These are phyloP conservation scores for Microcaecilia unicolor DNA, from an alignment of 2,797 vertebrate species.

Conservation along the genomic window DNA sequence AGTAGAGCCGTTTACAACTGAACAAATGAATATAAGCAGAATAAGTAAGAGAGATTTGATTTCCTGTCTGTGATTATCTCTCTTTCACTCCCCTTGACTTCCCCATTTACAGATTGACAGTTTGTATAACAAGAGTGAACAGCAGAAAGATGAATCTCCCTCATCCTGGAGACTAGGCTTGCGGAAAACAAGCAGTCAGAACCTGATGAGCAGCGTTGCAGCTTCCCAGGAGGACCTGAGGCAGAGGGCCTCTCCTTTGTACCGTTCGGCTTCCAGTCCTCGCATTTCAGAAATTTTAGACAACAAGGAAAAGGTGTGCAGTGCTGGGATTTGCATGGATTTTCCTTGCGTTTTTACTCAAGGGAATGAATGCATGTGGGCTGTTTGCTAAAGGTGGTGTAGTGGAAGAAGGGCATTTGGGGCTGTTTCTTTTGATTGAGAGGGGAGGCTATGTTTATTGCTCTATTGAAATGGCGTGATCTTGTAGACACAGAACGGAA, in stretches of 20 bases:
- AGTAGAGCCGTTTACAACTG: too few relatives aligned
- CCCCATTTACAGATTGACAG: constrained; percentile 46
- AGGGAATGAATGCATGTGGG: too few relatives aligned
- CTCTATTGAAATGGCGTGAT: too few relatives aligned
- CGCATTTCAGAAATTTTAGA: constrained; percentile 51
- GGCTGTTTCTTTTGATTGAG: too few relatives aligned
- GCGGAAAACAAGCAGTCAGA: constrained; percentile 59
- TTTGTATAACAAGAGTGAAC: constrained; percentile 45
- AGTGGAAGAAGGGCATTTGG: too few relatives aligned
- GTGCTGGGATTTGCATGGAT: too few relatives aligned
- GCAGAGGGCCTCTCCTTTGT: constrained; percentile 36
- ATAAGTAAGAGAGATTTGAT: too few relatives aligned
- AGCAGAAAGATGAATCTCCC: constrained; percentile 56
- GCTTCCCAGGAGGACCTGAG: constrained; percentile 33
- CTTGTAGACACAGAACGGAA: too few relatives aligned
- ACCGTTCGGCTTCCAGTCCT: constrained; percentile 54
- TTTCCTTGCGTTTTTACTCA: background rate
- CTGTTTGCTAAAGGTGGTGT: too few relatives aligned
- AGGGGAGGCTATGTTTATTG: too few relatives aligned
- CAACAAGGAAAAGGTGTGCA: constrained; percentile 51
- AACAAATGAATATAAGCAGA: too few relatives aligned
- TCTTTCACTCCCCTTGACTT: background rate
- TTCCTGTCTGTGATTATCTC: background rate
- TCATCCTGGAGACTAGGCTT: constrained; percentile 55
- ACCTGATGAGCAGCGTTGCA: constrained; percentile 37